Base-by-base conservation (phyloP, 35 echinoderm and acorn worm genomes). In the Apostichopus parvimensis region DNA sequence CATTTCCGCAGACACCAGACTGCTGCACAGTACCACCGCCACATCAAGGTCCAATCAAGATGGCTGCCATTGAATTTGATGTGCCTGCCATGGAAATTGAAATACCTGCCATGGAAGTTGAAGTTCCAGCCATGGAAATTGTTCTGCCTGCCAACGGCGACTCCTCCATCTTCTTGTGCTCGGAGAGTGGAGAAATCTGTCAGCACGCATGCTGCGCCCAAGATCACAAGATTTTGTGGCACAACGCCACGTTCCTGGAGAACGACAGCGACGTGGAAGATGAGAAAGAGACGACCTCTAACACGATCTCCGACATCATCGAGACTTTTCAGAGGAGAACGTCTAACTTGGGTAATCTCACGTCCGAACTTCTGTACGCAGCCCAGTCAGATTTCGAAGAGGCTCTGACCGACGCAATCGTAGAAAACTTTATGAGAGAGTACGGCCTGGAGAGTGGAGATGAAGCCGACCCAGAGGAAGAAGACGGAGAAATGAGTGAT, bases 211-310 rank as follows among this genome's bases (percentile, higher is more conserved):
- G 86, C 62, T 54, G 86, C 72, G 86, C 9, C 8, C 86, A 88
- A 34, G 86, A 88, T 88, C 86, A 88, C 86, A 88, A 88, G 45
- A 73, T 88, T 14, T 73, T 72, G 34, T 88, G 86, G 86, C 68
- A 68, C 61, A 88, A 88, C 64, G 26, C 57, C 71, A 66, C 61
- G 23, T 88, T 88, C 64, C 34, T 88, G n/a, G 86, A 88, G 64
- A 88, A 88, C 54, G 86, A 88, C 64, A 88, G 86, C 14, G 86
- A 88, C 60, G 86, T 88, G 23, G 86, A 88, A 72, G 86, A 88
- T 5, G 86, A 88, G 12, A 64, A 88, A 26, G 86, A 88, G 18
- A 54, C 86, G 18, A 58, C 10, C 45, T 64, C 57, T 15, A 73
- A 88, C 61, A 25, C 86, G 20, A 54, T 88, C 18, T 13, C 60